phyloP scores from a whole-genome alignment of 2,888 invertebrate species.

The Glaucopsyche alexis region DNA sequence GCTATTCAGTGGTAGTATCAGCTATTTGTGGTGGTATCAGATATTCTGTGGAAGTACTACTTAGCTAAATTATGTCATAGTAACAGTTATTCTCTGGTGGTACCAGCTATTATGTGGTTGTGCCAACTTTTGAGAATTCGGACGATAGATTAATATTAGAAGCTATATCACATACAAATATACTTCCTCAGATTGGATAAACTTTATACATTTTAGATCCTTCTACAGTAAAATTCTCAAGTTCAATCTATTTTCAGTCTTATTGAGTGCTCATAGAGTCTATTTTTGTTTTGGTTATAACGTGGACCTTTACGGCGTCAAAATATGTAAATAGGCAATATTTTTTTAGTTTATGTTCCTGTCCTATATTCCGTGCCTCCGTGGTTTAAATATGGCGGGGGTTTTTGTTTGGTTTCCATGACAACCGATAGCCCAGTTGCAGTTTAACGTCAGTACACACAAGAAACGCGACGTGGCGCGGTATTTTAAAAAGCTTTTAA shows the following conservation, averaged over 20 bases:
- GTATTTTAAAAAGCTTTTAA: too few relatives aligned
- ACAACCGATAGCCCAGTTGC: not conserved
- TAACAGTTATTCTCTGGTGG: too few relatives aligned
- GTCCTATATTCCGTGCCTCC: conserved; percentile 14
- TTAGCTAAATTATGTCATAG: too few relatives aligned
- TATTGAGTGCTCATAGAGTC: not conserved
- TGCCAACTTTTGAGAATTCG: not conserved
- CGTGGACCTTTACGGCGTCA: not conserved
- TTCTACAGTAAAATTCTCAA: not conserved
- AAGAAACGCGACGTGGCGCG: too few relatives aligned
- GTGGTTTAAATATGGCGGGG: not conserved
- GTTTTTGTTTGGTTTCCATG: not conserved
- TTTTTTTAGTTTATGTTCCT: not conserved
- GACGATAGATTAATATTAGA: not conserved
- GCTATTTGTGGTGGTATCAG: too few relatives aligned
- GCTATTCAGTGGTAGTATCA: too few relatives aligned
- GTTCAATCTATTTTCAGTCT: not conserved
- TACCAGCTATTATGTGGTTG: too few relatives aligned
- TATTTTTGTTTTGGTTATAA: not conserved
- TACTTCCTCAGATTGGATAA: not conserved
- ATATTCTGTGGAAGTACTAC: too few relatives aligned
- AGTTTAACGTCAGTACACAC: not conserved
- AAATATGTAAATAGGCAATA: conserved; percentile 26
- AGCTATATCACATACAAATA: not conserved
- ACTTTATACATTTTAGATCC: not conserved